phyloP scores from a whole-genome alignment of 2,888 invertebrate species.

The Phania funesta region DNA sequence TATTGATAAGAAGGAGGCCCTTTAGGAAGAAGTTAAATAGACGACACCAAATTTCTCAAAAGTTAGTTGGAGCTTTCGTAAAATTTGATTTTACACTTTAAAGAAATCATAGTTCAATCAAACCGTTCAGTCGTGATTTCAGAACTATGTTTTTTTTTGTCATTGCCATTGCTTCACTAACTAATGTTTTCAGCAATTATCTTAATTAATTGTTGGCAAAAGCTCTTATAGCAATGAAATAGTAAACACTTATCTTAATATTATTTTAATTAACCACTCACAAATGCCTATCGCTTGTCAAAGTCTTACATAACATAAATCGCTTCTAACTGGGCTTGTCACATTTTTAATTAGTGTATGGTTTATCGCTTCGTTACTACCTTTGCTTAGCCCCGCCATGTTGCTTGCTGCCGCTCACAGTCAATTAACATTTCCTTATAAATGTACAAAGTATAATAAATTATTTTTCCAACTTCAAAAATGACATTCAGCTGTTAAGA shows the following conservation, averaged over 20 bases:
- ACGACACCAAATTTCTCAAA: too few species aligned
- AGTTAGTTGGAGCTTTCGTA: too few species aligned
- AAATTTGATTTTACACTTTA: too few species aligned
- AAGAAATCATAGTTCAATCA: too few species aligned
- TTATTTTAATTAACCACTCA: neutral
- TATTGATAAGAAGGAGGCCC: too few species aligned
- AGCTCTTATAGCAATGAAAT: too few species aligned
- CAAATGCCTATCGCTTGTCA: conserved; percentile 33
- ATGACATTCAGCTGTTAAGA: conserved; percentile 66
- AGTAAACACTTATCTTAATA: neutral
- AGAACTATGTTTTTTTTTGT: too few species aligned
- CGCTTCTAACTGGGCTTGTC: conserved; percentile 39
- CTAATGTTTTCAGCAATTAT: too few species aligned
- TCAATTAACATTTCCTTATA: conserved; percentile 63
- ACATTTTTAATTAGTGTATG: conserved; percentile 54
- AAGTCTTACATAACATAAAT: conserved; percentile 10
- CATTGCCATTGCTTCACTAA: too few species aligned
- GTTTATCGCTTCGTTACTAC: conserved; percentile 29
- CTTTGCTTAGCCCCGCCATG: neutral
- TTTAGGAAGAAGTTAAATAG: too few species aligned
- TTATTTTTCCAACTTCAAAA: conserved; percentile 51
- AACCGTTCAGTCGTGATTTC: too few species aligned
- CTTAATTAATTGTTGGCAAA: too few species aligned
- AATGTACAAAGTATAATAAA: conserved; percentile 56
- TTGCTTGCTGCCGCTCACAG: conserved; percentile 23